Base-by-base conservation (phyloP, 2,888 invertebrate genomes). In the Drosophila leonis region DNA sequence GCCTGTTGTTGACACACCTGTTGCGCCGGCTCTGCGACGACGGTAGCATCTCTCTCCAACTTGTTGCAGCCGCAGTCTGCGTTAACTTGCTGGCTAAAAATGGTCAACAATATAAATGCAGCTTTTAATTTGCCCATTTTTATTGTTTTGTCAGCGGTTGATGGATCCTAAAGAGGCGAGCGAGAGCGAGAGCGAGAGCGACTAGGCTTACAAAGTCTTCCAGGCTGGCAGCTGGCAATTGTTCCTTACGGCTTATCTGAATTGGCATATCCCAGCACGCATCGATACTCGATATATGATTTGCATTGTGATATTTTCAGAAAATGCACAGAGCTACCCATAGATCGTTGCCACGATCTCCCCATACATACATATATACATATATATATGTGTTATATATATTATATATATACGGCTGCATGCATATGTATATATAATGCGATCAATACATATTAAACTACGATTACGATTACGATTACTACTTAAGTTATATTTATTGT, bases 61-160 rank as follows among this genome's bases (percentile, higher is more conserved):
- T 92, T 90, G 51, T 90, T 92, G 71, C 93, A 93, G 6, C 92
- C 92, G 57, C 93, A 91, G 63, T 91, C 90, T 8, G 70, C 56
- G 27, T 48, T 39, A 1, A 33, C 60, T 15, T 44, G 18, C 3
- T 49, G 44, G 24, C n/a, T 27, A 9, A 74, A 55, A n/a, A 18
- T 9, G 7, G 42, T 27, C 35, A 78, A 13, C n/a, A 77, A 41
- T 13, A 69, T 12, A 57, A 78, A n/a, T 24, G 37, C 56, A 8
- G 55, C 29, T 8, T 13, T 52, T 8, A 63, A 24, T 18, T 29
- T 29, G 18, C 10, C 24, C 78, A 77, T 77, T 60, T 35, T 48
- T 18, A 27, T 27, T 37, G 27, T 29, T 37, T 55, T 91, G 56
- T 90, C 91, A 15, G 78, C 87, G 35, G 89, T 79, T 65, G 83